A percentile compares a stretch with the other conserved stretches of the same genome.
These are phyloP conservation scores for Oligia latruncula DNA, from an alignment of 2,888 invertebrate genomes.

Conservation along the genomic window DNA sequence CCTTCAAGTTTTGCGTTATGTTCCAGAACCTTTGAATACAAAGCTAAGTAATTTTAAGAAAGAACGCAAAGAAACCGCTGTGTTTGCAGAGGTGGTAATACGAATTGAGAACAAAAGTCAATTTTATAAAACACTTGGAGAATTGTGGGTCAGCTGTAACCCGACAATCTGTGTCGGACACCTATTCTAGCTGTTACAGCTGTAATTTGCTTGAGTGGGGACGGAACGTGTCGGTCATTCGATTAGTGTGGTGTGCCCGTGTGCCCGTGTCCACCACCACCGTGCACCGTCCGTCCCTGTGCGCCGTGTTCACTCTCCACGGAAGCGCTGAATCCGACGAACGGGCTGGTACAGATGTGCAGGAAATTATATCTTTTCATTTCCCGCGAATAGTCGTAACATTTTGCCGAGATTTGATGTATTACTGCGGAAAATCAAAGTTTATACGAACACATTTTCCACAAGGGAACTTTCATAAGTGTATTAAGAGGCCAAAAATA, in stretches of 20 bases:
- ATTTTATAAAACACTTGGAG: slow-evolving; percentile 55
- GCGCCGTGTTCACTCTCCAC: slow-evolving; percentile 36
- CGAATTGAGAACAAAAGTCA: slow-evolving; percentile 59
- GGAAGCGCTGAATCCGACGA: slow-evolving; percentile 50
- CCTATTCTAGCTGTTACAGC: slow-evolving; percentile 69
- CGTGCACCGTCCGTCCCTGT: slow-evolving; percentile 6
- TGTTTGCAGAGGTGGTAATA: slow-evolving; percentile 46
- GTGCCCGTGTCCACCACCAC: slow-evolving; percentile 14
- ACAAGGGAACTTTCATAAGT: slow-evolving; percentile 11
- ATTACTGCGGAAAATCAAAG: slow-evolving; percentile 50
- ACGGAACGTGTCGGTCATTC: slow-evolving; percentile 68
- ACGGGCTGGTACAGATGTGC: slow-evolving; percentile 35
- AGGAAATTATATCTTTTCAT: slow-evolving; percentile 58
- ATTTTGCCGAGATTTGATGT: slow-evolving; percentile 55
- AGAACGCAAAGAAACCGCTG: slow-evolving; percentile 55
- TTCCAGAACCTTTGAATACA: slow-evolving; percentile 59
- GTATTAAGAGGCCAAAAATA: slow-evolving; percentile 18
- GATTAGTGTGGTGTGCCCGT: slow-evolving; percentile 64
- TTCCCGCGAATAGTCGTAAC: slow-evolving; percentile 52
- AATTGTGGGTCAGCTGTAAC: slow-evolving; percentile 60
- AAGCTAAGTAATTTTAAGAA: slow-evolving; percentile 61
- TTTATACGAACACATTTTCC: slow-evolving; percentile 17
- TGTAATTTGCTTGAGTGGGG: slow-evolving; percentile 74
- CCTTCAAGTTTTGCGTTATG: slow-evolving; percentile 51
- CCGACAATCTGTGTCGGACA: slow-evolving; percentile 71